Evolutionary conservation across 2,113 vertebrate genomes (phyloP), one percentile per base, ranked within the genome.

Genomic region (Crypturellus undulatus): DNA sequence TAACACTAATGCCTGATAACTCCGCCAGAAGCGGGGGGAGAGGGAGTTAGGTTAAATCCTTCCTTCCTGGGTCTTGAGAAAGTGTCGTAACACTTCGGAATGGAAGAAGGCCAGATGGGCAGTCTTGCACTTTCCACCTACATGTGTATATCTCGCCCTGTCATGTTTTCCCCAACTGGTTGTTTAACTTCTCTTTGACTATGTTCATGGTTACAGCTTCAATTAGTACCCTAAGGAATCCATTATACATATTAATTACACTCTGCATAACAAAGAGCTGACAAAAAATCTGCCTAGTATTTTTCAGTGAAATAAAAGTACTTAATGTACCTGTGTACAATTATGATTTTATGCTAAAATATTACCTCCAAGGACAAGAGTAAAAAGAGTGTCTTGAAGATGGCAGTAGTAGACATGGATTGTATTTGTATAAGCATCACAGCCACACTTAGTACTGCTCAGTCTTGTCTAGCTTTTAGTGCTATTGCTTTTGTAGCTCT

Each of bases 221-320:
- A 96, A 90, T 97, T 91, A 84, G 89, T 95, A 95, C 95, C 59
- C 52, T 65, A 56, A 90, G 80, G 93, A 93, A 81, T 89, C 85
- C 79, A 75, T 95, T 94, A 54, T 87, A 80, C 68, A 72, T 82
- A 88, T 95, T 97, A 97, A 97, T 97, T 97, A 94, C 70, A 96
- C 36, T 82, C 49, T 58, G 84, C 83, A 92, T 96, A 96, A 93
- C 75, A 68, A 82, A 91, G 60, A 96, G 84, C 78, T 92, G 92
- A 96, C 54, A 58, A 32, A 92, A 93, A 94, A 93, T 92, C 86
- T 90, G 68, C 52, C 73, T 94, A 16, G 38, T 91, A 58, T 92
- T 89, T 94, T 92, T 85, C 59, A 86, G 67, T 73, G 86, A 73
- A 83, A 45, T 91, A 28, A 86, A 94, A 93, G 76, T 87, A 86